Conservation (phyloP, 2,113 vertebrate genomes). For the Syngnathus floridae region DNA sequence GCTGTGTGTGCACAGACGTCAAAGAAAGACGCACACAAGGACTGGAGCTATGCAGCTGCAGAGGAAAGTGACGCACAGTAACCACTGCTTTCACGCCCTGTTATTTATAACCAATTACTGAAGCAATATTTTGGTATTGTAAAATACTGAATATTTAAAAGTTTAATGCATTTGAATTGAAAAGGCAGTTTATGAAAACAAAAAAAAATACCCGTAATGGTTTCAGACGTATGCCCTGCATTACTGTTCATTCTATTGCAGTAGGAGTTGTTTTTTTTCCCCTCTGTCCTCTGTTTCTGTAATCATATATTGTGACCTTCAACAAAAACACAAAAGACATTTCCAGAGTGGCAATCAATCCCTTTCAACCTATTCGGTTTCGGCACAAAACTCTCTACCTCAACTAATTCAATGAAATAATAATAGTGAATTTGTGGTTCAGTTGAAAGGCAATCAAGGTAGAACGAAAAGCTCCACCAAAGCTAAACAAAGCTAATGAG, state of each 20-base stretch:
- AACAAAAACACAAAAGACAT: background rate
- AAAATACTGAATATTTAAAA: background rate
- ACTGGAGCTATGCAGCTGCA: slow-evolving; percentile 36
- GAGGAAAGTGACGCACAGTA: slow-evolving; percentile 26
- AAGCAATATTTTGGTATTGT: background rate
- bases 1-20: slow-evolving; percentile 28
- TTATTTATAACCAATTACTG: slow-evolving; percentile 42
- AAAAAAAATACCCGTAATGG: background rate
- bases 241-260: background rate
- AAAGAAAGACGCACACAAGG: slow-evolving; percentile 43
- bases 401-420: background rate
- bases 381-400: background rate
- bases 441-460: background rate
- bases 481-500: background rate
- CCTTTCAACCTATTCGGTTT: slow-evolving; percentile 3
- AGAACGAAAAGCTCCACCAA: background rate
- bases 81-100: slow-evolving; percentile 20
- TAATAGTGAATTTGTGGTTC: background rate
- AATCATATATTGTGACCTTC: slow-evolving; percentile 4
- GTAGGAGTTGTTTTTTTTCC: slow-evolving; percentile 1
- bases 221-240: background rate
- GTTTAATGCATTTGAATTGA: background rate
- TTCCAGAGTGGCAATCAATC: background rate
- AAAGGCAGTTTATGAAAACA: slow-evolving; percentile 7
- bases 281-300: slow-evolving; percentile 17